phyloP scores from a whole-genome alignment of 2,113 vertebrate species.

The Nibea coibor region DNA sequence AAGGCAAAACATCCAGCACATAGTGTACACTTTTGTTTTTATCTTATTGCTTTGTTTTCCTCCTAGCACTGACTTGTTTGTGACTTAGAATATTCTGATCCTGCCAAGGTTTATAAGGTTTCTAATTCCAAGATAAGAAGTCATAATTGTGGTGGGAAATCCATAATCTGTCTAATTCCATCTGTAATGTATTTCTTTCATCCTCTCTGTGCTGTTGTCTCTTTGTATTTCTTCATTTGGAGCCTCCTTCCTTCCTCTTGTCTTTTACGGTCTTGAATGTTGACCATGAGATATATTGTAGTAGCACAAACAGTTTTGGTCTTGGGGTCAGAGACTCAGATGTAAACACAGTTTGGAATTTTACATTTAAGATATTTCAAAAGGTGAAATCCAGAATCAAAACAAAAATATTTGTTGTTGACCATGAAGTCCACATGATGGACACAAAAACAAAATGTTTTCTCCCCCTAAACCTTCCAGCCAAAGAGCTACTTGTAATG shows the following conservation, averaged over 20 bases:
- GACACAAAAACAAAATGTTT: neutral
- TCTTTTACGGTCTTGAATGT: neutral
- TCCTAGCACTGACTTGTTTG: too few species aligned
- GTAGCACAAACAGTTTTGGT: neutral
- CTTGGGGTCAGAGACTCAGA: neutral
- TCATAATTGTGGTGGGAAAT: too few species aligned
- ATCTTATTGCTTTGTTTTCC: too few species aligned
- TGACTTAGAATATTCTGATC: too few species aligned
- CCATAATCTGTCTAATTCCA: too few species aligned
- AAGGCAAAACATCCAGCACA: too few species aligned
- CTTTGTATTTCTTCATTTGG: conserved; percentile 4
- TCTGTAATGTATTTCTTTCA: too few species aligned
- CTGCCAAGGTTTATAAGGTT: too few species aligned
- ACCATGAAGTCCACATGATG: neutral
- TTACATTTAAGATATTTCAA: neutral
- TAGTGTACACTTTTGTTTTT: too few species aligned
- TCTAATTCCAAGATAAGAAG: too few species aligned
- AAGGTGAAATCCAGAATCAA: neutral
- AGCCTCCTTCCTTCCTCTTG: neutral
- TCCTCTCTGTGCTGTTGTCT: neutral
- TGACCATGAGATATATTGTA: neutral
- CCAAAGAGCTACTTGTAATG: neutral
- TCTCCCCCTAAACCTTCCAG: too few species aligned
- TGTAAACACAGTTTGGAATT: neutral
- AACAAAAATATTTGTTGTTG: neutral